Percentiles rank a stretch among this genome's conserved stretches.
These are phyloP conservation scores for Argyra leucocephala DNA, from an alignment of 2,888 invertebrate genomes.

Conservation along the genomic window DNA sequence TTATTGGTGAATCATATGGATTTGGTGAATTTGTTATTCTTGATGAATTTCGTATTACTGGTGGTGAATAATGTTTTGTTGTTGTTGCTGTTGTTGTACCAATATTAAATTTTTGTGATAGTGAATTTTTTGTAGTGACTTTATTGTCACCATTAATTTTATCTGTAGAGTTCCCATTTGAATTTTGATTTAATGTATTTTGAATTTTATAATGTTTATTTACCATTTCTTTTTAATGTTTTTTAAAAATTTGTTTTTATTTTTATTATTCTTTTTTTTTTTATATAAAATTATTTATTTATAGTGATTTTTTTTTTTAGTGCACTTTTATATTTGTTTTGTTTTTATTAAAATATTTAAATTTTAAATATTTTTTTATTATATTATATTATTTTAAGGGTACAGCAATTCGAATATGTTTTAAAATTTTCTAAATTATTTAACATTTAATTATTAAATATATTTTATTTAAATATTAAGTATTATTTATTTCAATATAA, in stretches of 20 bases:
- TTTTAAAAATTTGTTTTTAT: not conserved
- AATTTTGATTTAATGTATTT: not conserved
- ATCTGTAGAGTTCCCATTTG: not conserved
- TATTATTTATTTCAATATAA: too few species aligned
- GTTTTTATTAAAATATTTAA: not conserved
- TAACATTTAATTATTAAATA: too few species aligned
- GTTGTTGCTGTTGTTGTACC: not conserved
- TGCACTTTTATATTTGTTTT: not conserved
- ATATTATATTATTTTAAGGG: too few species aligned
- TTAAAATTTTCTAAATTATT: too few species aligned
- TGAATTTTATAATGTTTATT: constrained; percentile 1
- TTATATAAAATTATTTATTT: not conserved
- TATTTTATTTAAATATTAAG: too few species aligned
- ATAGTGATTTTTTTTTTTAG: not conserved
- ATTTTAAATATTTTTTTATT: not conserved
- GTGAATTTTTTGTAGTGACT: not conserved
- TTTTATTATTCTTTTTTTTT: not conserved
- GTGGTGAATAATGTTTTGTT: constrained; percentile 1
- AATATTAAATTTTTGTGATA: not conserved
- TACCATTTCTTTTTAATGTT: not conserved
- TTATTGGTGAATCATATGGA: not conserved
- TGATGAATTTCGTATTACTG: not conserved
- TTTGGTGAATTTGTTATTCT: not conserved
- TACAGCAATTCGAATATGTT: too few species aligned
- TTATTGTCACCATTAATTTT: not conserved